A percentile compares a stretch with the other conserved stretches of the same genome.
These are phyloP conservation scores for Hypomesus transpacificus DNA, from an alignment of 2,113 vertebrate species.

Conservation along the genomic window DNA sequence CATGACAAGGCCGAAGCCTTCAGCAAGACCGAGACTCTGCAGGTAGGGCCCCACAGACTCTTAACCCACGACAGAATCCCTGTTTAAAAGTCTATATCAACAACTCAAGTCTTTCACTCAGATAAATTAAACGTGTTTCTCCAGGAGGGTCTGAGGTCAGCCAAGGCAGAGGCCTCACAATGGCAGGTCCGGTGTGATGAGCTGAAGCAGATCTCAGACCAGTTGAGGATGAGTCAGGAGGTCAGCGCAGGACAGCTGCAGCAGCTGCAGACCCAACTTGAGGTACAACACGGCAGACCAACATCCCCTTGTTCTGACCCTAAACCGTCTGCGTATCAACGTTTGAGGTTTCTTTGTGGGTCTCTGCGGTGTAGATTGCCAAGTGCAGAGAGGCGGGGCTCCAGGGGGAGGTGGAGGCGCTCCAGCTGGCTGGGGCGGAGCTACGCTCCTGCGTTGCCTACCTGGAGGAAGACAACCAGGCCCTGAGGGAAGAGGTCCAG, in stretches of 20 bases:
- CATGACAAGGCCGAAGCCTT: constrained; percentile 80
- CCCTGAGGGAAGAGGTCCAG: constrained; percentile 57
- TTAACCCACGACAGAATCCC: not conserved
- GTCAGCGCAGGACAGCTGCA: constrained; percentile 72
- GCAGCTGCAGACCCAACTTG: constrained; percentile 74
- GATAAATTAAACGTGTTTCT: constrained; percentile 15
- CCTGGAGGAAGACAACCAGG: constrained; percentile 73
- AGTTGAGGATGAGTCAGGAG: constrained; percentile 63
- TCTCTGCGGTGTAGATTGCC: constrained; percentile 53
- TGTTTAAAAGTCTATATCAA: not conserved
- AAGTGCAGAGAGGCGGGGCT: constrained; percentile 56
- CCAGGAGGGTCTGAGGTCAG: constrained; percentile 75
- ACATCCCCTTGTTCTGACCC: no score
- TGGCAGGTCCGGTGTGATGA: constrained; percentile 77
- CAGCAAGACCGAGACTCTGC: constrained; percentile 73
- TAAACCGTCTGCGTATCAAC: no score
- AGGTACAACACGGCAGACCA: constrained; percentile 68
- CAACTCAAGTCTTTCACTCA: not conserved
- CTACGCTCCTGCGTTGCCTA: constrained; percentile 60
- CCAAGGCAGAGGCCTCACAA: constrained; percentile 67
- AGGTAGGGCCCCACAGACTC: constrained; percentile 65
- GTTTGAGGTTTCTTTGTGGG: not conserved
- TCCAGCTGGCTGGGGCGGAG: constrained; percentile 53
- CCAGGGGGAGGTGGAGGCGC: constrained; percentile 44
- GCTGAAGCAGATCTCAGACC: constrained; percentile 64